phyloP scores from a whole-genome alignment of 2,888 invertebrate genomes.

The Hemaris fuciformis region DNA sequence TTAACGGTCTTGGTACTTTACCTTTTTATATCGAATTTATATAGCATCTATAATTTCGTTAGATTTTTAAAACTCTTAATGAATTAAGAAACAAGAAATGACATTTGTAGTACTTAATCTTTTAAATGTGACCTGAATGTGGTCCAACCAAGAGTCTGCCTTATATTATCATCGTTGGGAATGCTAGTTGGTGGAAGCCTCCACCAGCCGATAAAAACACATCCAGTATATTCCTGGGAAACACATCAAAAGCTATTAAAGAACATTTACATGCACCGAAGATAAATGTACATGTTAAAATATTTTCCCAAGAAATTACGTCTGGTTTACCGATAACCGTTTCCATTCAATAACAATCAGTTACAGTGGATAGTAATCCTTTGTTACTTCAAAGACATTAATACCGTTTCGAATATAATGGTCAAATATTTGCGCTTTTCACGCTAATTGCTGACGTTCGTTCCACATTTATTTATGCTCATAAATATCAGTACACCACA shows the following conservation, averaged over 20 bases:
- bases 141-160: background rate
- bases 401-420: constrained; percentile 2
- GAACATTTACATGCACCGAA: background rate
- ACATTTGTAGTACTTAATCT: background rate
- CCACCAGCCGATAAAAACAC: background rate
- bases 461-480: constrained; percentile 1
- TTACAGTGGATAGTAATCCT: background rate
- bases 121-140: background rate
- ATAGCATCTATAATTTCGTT: no score
- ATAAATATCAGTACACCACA: background rate
- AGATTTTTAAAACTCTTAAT: no score
- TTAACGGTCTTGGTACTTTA: background rate
- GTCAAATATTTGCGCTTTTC: constrained; percentile 4
- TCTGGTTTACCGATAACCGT: background rate
- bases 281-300: constrained; percentile 3
- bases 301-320: constrained; percentile 11
- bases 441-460: constrained; percentile 1
- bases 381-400: background rate
- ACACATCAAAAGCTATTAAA: background rate
- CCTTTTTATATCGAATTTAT: no score
- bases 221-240: background rate
- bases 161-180: background rate
- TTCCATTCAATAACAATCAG: constrained; percentile 6
- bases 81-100: no score
- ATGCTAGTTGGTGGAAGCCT: background rate